Conservation (phyloP, 2,888 invertebrate genomes). For the Lasioglossum malachurum region DNA sequence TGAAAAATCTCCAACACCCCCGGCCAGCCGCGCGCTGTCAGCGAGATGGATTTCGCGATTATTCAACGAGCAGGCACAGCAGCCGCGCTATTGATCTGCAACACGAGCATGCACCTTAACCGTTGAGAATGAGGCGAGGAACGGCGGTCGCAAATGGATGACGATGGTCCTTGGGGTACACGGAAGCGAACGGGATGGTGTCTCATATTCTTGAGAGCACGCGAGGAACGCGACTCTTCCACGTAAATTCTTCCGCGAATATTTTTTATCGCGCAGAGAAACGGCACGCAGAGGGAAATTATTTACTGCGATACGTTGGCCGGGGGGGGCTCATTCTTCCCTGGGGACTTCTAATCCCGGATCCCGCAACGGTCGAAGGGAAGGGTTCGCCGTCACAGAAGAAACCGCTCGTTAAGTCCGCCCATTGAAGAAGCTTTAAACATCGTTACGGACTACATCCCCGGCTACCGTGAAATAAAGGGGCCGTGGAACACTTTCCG, state of each 20-base stretch:
- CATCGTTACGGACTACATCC: conserved; percentile 65
- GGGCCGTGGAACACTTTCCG: not conserved
- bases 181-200: not conserved
- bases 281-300: not conserved
- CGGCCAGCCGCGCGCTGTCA: not conserved
- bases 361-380: conserved; percentile 21
- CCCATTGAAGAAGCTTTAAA: conserved; percentile 62
- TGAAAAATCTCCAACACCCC: not conserved
- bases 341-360: not conserved
- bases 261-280: not conserved
- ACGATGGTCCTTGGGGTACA: conserved; percentile 8
- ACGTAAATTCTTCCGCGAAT: not conserved
- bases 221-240: not conserved
- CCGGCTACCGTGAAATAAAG: conserved; percentile 20
- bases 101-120: not conserved
- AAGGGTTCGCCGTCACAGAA: conserved; percentile 37
- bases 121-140: not conserved
- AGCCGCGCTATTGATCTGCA: not conserved
- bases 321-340: not conserved
- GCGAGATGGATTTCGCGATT: not conserved
- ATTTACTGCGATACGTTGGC: not conserved
- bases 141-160: not conserved
- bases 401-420: conserved; percentile 66
- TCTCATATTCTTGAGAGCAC: conserved; percentile 1
- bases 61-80: not conserved